These are phyloP conservation scores for Enteromius thamalakanensis DNA, from an alignment of 2,797 vertebrate genomes.

Conservation along the genomic window DNA sequence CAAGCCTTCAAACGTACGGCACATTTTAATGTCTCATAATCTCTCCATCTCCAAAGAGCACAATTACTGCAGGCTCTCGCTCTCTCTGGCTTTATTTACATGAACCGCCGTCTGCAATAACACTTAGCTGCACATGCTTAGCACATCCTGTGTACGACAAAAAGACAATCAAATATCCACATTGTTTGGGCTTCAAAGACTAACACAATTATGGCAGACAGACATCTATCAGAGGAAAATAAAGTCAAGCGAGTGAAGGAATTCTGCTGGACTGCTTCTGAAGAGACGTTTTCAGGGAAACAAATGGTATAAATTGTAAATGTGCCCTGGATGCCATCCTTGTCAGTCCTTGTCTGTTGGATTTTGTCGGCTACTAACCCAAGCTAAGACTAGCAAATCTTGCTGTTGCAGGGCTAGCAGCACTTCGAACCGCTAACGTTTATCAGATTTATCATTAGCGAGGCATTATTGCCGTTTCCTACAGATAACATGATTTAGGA, in stretches of 20 bases:
- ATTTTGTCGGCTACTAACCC: neutral
- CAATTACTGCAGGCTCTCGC: conserved; percentile 35
- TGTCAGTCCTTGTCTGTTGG: neutral
- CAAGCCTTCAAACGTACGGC: conserved; percentile 26
- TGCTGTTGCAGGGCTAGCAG: conserved; percentile 51
- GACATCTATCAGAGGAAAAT: conserved; percentile 4
- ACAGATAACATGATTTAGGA: conserved; percentile 47
- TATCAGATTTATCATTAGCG: conserved; percentile 68
- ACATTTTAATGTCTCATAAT: conserved; percentile 55
- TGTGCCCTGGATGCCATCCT: neutral
- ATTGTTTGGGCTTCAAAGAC: conserved; percentile 21
- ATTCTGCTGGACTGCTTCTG: neutral
- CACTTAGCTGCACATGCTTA: conserved; percentile 8
- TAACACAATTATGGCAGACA: conserved; percentile 10
- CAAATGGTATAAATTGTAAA: neutral
- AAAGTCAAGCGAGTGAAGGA: neutral
- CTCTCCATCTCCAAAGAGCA: conserved; percentile 54
- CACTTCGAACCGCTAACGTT: conserved; percentile 64
- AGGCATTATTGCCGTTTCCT: conserved; percentile 43
- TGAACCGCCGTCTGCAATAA: conserved; percentile 20
- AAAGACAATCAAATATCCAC: conserved; percentile 24
- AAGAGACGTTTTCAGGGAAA: conserved; percentile 5
- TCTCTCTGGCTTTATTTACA: conserved; percentile 41
- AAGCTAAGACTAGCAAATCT: conserved; percentile 53
- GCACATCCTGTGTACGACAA: neutral